Base-by-base conservation (phyloP, 2,113 vertebrate genomes). In the Corydoras maculifer region DNA sequence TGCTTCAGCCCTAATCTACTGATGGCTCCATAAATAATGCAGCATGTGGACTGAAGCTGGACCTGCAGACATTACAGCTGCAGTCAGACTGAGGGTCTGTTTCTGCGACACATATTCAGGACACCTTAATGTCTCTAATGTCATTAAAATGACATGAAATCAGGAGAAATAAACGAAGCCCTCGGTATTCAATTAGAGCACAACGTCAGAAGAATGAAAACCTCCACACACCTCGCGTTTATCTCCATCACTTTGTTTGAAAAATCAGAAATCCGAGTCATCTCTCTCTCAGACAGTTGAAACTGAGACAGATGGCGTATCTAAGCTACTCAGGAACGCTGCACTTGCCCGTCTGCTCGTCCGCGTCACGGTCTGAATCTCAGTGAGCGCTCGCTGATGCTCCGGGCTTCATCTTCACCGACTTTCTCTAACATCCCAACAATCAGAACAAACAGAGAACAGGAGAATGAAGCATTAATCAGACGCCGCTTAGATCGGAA, bases 21-120 rank as follows among this genome's bases (percentile, higher is more conserved):
- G 80, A 77, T 77, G 70, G 68, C 67, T 58, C 65, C 73, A 79
- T 81, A 77, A 79, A 77, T 78, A 82, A 82, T 78, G 72, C 74
- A 79, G 70, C 29, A 35, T 50, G 69, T 58, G 57, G 74, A 74
- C 69, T 73, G 58, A 70, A 71, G 53, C 68, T 48, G 25, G 55
- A 9, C 69, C 9, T 57, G 72, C 74, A 69, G 74, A 76, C 71
- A 73, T 69, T 72, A 66, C 74, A 72, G 64, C 70, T 60, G 74
- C 65, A 60, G 59, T 61, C 65, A 74, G 71, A 71, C 68, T 78
- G 15, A 59, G 54, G 64, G 65, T 72, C 51, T 31, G 25, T 61
- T 62, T 25, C 58, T 67, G 73, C 74, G 68, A 71, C 65, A 60
- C 54, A 70, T 68, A 31, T 77, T 58, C 9, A 15, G 55, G 62